Conservation (phyloP, 1,140 invertebrate species). For the Caligus rogercresseyi region DNA sequence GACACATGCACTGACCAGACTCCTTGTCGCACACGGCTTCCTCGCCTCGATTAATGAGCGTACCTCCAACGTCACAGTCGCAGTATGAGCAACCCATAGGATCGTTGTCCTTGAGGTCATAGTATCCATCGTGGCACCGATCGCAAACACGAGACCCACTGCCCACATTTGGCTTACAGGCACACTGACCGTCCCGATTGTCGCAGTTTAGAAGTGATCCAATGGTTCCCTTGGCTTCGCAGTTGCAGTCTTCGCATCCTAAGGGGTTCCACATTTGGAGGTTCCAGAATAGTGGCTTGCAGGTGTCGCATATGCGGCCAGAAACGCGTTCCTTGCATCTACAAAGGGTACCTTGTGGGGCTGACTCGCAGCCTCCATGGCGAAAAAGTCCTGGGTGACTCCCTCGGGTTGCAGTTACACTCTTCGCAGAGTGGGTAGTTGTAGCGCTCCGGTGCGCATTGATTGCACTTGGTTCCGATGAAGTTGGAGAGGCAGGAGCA, state of each 20-base stretch:
- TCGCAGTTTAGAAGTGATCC: conserved; percentile 66
- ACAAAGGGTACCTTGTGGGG: conserved; percentile 74
- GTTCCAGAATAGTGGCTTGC: conserved; percentile 87
- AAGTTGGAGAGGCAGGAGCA: conserved; percentile 77
- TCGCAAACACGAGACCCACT: conserved; percentile 53
- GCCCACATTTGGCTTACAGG: conserved; percentile 59
- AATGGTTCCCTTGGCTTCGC: conserved; percentile 59
- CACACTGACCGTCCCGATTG: conserved; percentile 59
- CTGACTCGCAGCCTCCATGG: conserved; percentile 46
- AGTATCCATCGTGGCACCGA: conserved; percentile 64
- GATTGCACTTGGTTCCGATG: conserved; percentile 56
- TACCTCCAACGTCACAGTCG: conserved; percentile 85
- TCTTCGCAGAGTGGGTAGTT: conserved; percentile 94
- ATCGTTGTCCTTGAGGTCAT: conserved; percentile 53
- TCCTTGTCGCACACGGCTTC: conserved; percentile 63
- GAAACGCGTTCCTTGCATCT: conserved; percentile 84
- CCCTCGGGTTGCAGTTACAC: conserved; percentile 95
- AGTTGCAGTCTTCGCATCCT: conserved; percentile 81
- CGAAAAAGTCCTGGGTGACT: conserved; percentile 39
- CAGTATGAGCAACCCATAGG: conserved; percentile 81
- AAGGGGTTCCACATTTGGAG: conserved; percentile 62
- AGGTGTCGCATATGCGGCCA: conserved; percentile 83
- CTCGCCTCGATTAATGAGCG: conserved; percentile 34
- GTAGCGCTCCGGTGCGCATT: conserved; percentile 85
- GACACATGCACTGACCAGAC: conserved; percentile 65